phyloP scores from a whole-genome alignment of 2,113 vertebrate genomes.

The Corythaixoides concolor region DNA sequence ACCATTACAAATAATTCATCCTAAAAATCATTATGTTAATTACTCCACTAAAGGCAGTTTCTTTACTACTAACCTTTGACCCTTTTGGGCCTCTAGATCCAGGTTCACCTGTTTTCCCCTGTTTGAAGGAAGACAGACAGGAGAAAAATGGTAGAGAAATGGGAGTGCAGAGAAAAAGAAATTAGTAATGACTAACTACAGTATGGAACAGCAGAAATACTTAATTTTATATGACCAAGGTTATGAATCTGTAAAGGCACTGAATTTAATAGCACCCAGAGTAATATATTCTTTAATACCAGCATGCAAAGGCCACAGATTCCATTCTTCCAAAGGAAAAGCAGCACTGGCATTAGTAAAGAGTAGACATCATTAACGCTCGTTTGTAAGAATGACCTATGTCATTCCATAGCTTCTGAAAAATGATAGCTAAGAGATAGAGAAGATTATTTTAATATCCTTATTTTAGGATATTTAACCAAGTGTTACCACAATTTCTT shows the following conservation, averaged over 20 bases:
- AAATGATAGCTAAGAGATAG: not conserved
- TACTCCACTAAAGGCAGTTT: not conserved
- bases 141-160: conserved; percentile 49
- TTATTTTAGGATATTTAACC: conserved; percentile 9
- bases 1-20: not conserved
- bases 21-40: not conserved
- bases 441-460: not conserved
- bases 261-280: not conserved
- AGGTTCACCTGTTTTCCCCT: conserved; percentile 93
- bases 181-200: conserved; percentile 49
- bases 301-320: not conserved
- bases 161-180: conserved; percentile 47
- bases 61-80: conserved; percentile 89
- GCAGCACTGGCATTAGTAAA: not conserved
- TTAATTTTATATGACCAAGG: not conserved
- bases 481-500: conserved; percentile 9
- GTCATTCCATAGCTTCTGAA: not conserved
- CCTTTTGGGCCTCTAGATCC: conserved; percentile 90
- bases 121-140: conserved; percentile 45
- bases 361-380: not conserved
- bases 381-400: not conserved
- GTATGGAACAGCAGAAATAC: conserved; percentile 19
- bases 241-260: not conserved
- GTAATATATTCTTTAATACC: not conserved
- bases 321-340: not conserved